phyloP scores from a whole-genome alignment of 2,888 invertebrate species.

The Acheta domesticus region DNA sequence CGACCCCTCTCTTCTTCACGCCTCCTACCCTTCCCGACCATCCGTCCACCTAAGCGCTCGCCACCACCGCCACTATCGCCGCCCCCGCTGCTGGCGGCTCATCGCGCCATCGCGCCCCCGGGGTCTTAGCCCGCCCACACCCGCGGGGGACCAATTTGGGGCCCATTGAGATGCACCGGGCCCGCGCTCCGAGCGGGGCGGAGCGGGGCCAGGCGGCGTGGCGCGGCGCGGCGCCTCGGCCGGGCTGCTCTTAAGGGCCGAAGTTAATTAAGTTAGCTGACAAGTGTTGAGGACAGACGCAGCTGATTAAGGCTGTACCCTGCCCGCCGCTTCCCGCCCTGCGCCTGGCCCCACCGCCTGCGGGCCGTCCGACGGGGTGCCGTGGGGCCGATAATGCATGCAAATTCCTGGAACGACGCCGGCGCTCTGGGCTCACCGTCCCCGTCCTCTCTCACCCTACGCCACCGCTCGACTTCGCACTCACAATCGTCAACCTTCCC shows the following conservation, averaged over 20 bases:
- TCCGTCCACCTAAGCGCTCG: background rate
- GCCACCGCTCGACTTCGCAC: background rate
- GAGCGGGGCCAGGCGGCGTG: too few species aligned
- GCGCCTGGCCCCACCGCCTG: background rate
- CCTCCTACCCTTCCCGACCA: background rate
- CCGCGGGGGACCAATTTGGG: constrained; percentile 18
- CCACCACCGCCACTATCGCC: background rate
- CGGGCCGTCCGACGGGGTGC: background rate
- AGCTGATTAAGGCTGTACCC: background rate
- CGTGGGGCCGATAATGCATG: constrained; percentile 1
- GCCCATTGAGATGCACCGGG: background rate
- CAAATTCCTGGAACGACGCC: background rate
- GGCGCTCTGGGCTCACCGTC: background rate
- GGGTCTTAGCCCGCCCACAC: background rate
- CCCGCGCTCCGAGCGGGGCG: too few species aligned
- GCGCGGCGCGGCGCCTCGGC: too few species aligned
- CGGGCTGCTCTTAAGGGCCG: background rate
- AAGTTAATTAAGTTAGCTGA: constrained; percentile 18
- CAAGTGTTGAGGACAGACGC: constrained; percentile 1
- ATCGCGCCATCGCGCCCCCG: background rate
- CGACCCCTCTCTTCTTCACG: background rate
- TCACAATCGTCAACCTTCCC: background rate
- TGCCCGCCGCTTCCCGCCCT: too few species aligned
- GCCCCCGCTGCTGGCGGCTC: background rate
- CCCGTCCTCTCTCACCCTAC: background rate